Conservation (phyloP, 2,113 vertebrate genomes). For the Cariama cristata region DNA sequence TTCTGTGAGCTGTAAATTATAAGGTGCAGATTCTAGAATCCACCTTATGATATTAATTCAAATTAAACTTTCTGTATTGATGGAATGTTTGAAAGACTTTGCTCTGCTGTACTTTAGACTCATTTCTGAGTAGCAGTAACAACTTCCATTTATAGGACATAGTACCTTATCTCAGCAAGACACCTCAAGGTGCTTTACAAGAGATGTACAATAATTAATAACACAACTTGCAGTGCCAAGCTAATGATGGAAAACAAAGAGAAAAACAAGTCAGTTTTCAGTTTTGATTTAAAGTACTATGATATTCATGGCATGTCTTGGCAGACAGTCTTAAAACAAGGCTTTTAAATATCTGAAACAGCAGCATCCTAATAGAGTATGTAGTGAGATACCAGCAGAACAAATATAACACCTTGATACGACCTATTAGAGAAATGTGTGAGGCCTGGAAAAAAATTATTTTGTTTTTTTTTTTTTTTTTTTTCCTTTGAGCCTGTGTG, state of each 20-base stretch:
- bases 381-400: background rate
- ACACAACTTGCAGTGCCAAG: conserved; percentile 11
- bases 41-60: background rate
- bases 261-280: conserved; percentile 35
- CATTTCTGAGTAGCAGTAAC: background rate
- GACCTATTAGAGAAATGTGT: background rate
- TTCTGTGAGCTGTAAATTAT: background rate
- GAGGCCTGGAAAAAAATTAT: background rate
- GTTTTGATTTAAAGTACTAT: conserved; percentile 31
- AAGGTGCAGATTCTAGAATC: background rate
- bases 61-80: background rate
- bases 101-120: background rate
- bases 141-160: conserved; percentile 7
- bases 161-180: conserved; percentile 3
- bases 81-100: background rate
- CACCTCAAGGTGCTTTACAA: conserved; percentile 46
- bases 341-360: background rate
- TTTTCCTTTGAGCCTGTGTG: background rate
- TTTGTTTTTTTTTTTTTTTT: background rate
- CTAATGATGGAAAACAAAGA: conserved; percentile 31
- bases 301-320: background rate
- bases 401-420: background rate
- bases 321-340: background rate
- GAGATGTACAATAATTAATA: conserved; percentile 38
- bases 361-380: background rate